Evolutionary conservation across 2,888 invertebrate genomes (phyloP).

Genomic region (Cryptus viduatorius): DNA sequence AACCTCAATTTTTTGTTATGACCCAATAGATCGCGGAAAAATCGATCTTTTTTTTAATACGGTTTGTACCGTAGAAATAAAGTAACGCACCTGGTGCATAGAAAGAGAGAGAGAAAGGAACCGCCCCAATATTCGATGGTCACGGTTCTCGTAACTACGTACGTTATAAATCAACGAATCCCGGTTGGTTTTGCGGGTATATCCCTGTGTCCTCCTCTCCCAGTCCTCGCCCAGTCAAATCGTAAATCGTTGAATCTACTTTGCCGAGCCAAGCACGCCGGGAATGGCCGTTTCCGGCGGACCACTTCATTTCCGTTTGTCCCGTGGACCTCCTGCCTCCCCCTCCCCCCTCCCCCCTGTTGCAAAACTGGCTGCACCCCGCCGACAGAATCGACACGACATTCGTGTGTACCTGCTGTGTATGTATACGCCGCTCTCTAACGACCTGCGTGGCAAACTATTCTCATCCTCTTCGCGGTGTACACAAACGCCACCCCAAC

Average conservation of each 20-base stretch:
- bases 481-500: neutral
- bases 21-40: neutral
- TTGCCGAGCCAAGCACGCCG: constrained; percentile 49
- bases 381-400: neutral
- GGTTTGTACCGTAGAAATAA: neutral
- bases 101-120: neutral
- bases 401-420: constrained; percentile 26
- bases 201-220: neutral
- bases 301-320: constrained; percentile 67
- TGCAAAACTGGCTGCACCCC: constrained; percentile 52
- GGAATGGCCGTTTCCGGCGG: constrained; percentile 67
- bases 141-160: constrained; percentile 22
- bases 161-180: constrained; percentile 53
- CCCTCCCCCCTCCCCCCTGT: neutral
- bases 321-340: neutral
- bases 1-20: neutral
- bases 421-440: constrained; percentile 22
- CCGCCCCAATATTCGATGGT: neutral
- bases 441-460: constrained; percentile 1
- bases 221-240: constrained; percentile 45
- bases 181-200: constrained; percentile 13
- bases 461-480: neutral
- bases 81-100: neutral
- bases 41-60: neutral
- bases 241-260: constrained; percentile 67